These are phyloP conservation scores for Sinocyclocheilus maitianheensis DNA, from an alignment of 2,113 vertebrate species.

Conservation along the genomic window DNA sequence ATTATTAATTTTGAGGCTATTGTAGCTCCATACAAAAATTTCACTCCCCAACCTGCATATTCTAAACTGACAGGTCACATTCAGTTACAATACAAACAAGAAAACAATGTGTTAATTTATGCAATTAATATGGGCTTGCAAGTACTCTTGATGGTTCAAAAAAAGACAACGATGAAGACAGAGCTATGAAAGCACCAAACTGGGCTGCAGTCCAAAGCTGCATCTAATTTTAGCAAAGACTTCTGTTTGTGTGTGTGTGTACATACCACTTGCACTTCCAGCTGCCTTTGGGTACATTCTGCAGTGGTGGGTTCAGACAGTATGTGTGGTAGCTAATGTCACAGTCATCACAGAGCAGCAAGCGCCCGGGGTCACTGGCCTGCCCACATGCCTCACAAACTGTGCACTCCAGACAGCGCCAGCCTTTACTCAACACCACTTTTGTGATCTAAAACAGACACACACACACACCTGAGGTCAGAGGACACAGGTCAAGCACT, in stretches of 20 bases:
- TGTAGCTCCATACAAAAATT: neutral
- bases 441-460: slow-evolving; percentile 82
- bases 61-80: neutral
- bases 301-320: slow-evolving; percentile 93
- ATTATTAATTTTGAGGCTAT: neutral
- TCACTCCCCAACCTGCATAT: neutral
- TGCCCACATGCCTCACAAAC: slow-evolving; percentile 97
- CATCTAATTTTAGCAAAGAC: slow-evolving; percentile 7
- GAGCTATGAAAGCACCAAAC: neutral
- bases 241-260: neutral
- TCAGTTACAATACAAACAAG: neutral
- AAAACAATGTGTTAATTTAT: neutral
- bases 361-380: slow-evolving; percentile 88
- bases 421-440: slow-evolving; percentile 95
- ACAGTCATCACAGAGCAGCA: slow-evolving; percentile 95
- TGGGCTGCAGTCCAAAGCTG: neutral
- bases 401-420: slow-evolving; percentile 96
- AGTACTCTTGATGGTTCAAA: neutral
- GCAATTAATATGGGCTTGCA: neutral
- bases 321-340: slow-evolving; percentile 99
- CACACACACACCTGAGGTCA: slow-evolving; percentile 12
- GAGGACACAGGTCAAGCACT: slow-evolving; percentile 40
- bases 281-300: slow-evolving; percentile 93
- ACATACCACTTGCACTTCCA: slow-evolving; percentile 98
- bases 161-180: neutral